Conservation (phyloP, 1,140 invertebrate species). For the Oryctes rhinoceros region DNA sequence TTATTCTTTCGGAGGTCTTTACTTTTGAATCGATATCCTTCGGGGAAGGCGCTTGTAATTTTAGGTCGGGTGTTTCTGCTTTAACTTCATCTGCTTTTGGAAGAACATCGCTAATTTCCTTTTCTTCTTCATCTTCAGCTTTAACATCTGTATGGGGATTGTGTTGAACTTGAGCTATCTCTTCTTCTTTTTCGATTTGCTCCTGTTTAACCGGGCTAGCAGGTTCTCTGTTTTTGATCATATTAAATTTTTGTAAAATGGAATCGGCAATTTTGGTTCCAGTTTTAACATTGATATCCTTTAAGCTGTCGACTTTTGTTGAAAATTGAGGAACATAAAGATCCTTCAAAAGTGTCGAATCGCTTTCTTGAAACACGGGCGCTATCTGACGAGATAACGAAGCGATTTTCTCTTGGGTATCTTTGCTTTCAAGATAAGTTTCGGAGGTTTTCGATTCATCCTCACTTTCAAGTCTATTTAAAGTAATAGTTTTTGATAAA, state of each 20-base stretch:
- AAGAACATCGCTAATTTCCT: constrained; percentile 29
- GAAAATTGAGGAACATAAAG: constrained; percentile 53
- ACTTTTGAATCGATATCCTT: constrained; percentile 28
- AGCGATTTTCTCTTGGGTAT: constrained; percentile 43
- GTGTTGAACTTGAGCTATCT: background rate
- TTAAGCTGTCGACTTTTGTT: constrained; percentile 62
- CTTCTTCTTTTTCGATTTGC: constrained; percentile 33
- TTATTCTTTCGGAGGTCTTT: constrained; percentile 46
- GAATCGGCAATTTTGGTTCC: constrained; percentile 58
- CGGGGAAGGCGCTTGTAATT: background rate
- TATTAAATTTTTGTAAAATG: constrained; percentile 58
- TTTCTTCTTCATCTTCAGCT: constrained; percentile 47
- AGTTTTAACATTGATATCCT: constrained; percentile 57
- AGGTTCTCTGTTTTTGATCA: constrained; percentile 51
- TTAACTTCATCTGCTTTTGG: background rate
- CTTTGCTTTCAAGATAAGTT: constrained; percentile 44
- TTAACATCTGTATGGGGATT: constrained; percentile 51
- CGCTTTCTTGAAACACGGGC: constrained; percentile 59
- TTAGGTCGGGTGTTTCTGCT: background rate
- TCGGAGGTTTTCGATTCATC: constrained; percentile 46
- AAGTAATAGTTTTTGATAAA: constrained; percentile 45
- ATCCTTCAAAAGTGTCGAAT: constrained; percentile 57
- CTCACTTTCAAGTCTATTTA: constrained; percentile 51
- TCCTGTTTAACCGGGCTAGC: background rate
- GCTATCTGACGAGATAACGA: constrained; percentile 55